Base-by-base conservation (phyloP, 2,113 vertebrate species). In the Larimichthys crocea region DNA sequence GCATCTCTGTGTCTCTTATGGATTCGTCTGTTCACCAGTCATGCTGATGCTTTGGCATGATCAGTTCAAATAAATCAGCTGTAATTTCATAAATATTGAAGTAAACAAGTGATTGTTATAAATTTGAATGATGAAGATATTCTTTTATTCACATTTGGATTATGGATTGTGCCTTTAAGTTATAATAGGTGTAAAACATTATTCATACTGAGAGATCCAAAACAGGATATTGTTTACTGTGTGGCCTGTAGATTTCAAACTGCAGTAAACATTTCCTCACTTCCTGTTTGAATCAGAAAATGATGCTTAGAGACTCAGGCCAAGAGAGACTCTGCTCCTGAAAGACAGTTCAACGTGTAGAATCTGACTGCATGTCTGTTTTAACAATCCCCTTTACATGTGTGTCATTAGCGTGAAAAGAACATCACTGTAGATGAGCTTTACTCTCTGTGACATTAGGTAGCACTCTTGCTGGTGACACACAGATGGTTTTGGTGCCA, bases 401-500 rank as follows among this genome's bases (percentile, higher is more conserved):
- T 40, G 16, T 60, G 44, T 19, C 20, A 40, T 62, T 17, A 2
- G 3, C 49, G 63, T 35, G 16, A 63, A 79, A 55, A 55, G 15
- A 73, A 65, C 7, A 12, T 35, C 31, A 19, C 40, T 31, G 40
- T 26, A 3, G n/a, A 11, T 17, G 31, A 35, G 31, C 31, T 35
- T 35, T 35, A 35, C 6, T 35, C 6, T 35, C 31, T 0, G 0
- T 20, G 57, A 24, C 26, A 12, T 35, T 2, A 20, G 53, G 10
- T 20, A 3, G 20, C 53, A 19, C 24, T 19, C 17, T 48, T 57
- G 48, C 61, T 62, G 63, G 49, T 61, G 46, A 46, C 29, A 68
- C 31, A 72, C 49, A 46, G 26, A 19, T 31, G 48, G 24, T 65
- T 72, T 59, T 71, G 50, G 24, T 64, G 64, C 19, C 40, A n/a